Conservation (phyloP, 2,888 invertebrate species). For the Periphyllus acericola region DNA sequence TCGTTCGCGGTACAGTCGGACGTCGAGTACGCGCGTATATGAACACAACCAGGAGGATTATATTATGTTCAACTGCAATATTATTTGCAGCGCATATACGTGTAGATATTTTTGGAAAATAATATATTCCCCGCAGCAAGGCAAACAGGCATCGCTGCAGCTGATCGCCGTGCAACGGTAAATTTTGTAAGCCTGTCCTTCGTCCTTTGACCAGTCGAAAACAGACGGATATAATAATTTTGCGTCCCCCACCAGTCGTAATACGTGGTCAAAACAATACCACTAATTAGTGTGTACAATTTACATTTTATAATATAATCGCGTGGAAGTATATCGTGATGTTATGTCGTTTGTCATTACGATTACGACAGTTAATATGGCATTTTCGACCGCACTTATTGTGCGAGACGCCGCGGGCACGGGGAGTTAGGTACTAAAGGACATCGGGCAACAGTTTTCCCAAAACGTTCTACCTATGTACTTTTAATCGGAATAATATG, state of each 20-base stretch:
- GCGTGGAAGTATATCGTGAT: neutral
- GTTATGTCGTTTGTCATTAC: constrained; percentile 17
- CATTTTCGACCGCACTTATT: constrained; percentile 32
- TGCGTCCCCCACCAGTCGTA: neutral
- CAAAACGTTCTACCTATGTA: constrained; percentile 23
- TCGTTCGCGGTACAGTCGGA: neutral
- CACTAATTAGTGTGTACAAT: constrained; percentile 3
- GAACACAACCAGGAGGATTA: too few species aligned
- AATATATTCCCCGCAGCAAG: too few species aligned
- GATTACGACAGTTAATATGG: neutral
- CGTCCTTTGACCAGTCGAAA: neutral
- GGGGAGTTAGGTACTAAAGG: neutral
- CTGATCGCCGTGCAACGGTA: too few species aligned
- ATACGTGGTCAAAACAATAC: neutral
- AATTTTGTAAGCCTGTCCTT: too few species aligned
- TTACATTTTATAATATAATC: neutral
- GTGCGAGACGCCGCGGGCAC: neutral
- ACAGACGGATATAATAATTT: constrained; percentile 37
- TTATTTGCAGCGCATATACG: too few species aligned
- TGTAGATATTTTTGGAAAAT: too few species aligned
- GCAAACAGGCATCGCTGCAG: too few species aligned
- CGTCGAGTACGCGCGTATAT: neutral
- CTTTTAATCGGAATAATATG: constrained; percentile 39
- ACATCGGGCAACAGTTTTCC: constrained; percentile 28
- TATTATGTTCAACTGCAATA: too few species aligned